These are phyloP conservation scores for Noctua pronuba DNA, from an alignment of 2,888 invertebrate genomes.

Conservation along the genomic window DNA sequence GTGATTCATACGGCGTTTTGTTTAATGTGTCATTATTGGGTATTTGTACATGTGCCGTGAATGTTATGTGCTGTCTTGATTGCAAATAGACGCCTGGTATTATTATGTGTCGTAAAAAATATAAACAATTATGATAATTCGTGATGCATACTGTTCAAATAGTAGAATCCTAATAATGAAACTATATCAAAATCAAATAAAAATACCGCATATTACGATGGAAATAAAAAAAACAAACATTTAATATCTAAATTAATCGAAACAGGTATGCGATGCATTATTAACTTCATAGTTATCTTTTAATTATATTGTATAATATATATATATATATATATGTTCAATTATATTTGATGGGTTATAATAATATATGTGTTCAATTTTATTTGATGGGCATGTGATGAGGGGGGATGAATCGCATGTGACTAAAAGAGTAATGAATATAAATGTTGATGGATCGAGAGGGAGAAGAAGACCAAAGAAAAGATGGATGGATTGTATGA, in stretches of 20 bases:
- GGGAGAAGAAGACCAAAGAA: no score
- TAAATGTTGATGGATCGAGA: no score
- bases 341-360: no score
- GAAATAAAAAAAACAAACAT: neutral
- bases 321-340: no score
- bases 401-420: no score
- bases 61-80: neutral
- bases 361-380: no score
- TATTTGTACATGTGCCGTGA: slow-evolving; percentile 23
- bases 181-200: neutral
- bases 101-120: neutral
- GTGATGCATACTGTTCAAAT: neutral
- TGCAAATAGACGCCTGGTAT: neutral
- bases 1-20: slow-evolving; percentile 58
- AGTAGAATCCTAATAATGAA: neutral
- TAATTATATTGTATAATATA: no score
- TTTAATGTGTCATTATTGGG: slow-evolving; percentile 37
- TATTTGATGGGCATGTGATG: no score
- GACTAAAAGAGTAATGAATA: no score
- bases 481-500: no score
- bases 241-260: neutral
- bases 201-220: neutral
- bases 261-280: neutral
- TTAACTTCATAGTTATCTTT: neutral
- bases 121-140: neutral